Evolutionary conservation across 2,797 vertebrate species (phyloP), one percentile per base, ranked within the genome.

Genomic region (Adrianichthys oophorus): DNA sequence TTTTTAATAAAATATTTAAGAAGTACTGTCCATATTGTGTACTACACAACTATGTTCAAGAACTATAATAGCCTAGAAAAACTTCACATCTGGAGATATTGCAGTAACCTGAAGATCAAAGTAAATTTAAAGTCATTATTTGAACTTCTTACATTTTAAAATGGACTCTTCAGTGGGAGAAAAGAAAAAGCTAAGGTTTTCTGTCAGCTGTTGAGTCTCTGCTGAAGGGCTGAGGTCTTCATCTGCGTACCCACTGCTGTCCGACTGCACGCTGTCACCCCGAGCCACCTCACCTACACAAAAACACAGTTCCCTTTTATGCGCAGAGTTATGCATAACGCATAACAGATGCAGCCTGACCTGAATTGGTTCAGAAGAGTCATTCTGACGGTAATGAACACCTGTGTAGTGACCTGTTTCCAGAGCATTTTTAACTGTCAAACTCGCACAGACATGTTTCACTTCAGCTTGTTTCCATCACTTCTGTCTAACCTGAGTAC

Each of bases 241-340:
- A 6, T 94, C 92, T 0, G 66, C 76, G 0, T 92, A 94, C 62
- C 90, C 89, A 13, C 90, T 93, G 89, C 92, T 93, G 85, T 94
- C 90, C 0, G 92, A 94, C 56, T 83, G 88, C 24, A 72, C 46
- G 32, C 90, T 90, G 84, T 90, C 72, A 1, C 78, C 78, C 5
- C 87, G 88, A 13, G 75, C 65, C 24, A 91, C 69, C 48, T 75
- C 66, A 59, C 78, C 93, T 93, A 59, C 32, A 57, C 29, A 19
- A 17, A 10, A 2, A 29, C 56, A 71, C 23, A 65, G 17, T 19
- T 59, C 15, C 44, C 21, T 56, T 41, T 26, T 16, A 12, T 37
- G 17, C 43, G 18, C 44, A n/a, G n/a, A n/a, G n/a, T n/a, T n/a
- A n/a, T 51, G 29, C 21, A 1, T 3, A 41, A 15, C n/a, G n/a